Evolutionary conservation across 2,888 invertebrate genomes (phyloP), one percentile per base, ranked within the genome.

Genomic region (Ormyrus thymus): DNA sequence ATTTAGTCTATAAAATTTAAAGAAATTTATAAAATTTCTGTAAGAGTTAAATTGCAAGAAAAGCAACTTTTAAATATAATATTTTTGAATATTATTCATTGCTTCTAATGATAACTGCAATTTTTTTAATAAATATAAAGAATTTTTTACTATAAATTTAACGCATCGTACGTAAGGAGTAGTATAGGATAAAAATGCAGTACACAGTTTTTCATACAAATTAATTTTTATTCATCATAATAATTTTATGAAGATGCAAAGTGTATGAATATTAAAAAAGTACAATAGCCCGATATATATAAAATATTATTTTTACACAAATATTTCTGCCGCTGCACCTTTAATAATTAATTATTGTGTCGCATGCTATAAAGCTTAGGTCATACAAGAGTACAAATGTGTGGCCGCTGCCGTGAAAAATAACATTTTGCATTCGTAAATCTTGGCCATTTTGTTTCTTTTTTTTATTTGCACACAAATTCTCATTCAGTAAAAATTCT

Each of bases 271-370:
- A 84, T 88, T 89, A 88, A 88, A 89, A 89, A 89, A 89, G 89
- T 89, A 89, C 88, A 89, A 86, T 88, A 89, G 88, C 89, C 89
- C 86, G 88, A 88, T 89, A 88, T 89, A 29, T 29, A 89, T 87
- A 89, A 89, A 89, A 89, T 89, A 89, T 88, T 86, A 87, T 86
- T 87, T 87, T 88, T 89, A 87, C 86, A 89, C 84, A 87, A 88
- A 85, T 88, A 86, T 86, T 86, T 83, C 82, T 80, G 84, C 82
- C 85, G 83, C 82, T 83, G 84, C 84, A 84, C 83, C 84, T 84
- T 82, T 84, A 64, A 75, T 62, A 78, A 72, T 79, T 69, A 66
- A 77, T 80, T 75, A 78, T 78, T 72, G 72, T 78, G 29, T 81
- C 70, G 62, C 69, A 78, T 76, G 69, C 76, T 81, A 29, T 29